Percentiles rank a stretch among this genome's conserved stretches.
These are phyloP conservation scores for Drosophila paracracens DNA, from an alignment of 2,888 invertebrate genomes.

Conservation along the genomic window DNA sequence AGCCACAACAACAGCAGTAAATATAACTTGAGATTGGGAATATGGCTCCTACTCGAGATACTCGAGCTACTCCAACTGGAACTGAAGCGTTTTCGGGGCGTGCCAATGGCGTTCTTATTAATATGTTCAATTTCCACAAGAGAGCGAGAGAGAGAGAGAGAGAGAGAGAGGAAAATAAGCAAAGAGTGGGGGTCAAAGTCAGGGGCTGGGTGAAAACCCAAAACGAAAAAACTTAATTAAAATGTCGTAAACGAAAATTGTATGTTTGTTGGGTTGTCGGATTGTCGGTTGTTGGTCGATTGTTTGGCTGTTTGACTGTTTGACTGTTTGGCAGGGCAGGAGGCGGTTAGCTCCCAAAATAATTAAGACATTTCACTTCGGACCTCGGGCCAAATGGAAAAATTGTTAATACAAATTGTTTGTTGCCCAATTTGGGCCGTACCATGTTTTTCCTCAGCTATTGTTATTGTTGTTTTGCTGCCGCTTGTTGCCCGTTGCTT, in stretches of 20 bases:
- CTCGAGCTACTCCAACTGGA: constrained; percentile 8
- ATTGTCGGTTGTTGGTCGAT: constrained; percentile 43
- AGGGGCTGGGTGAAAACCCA: constrained; percentile 22
- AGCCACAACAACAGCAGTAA: constrained; percentile 9
- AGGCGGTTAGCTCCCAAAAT: constrained; percentile 73
- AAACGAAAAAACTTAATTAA: constrained; percentile 76
- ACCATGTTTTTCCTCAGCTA: constrained; percentile 45
- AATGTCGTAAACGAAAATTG: constrained; percentile 80
- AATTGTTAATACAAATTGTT: constrained; percentile 77
- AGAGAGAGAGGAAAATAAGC: constrained; percentile 4
- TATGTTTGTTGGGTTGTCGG: constrained; percentile 63
- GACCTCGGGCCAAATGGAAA: constrained; percentile 64
- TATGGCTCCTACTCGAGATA: constrained; percentile 15
- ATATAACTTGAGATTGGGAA: constrained; percentile 5
- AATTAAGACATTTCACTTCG: constrained; percentile 78
- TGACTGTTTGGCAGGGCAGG: constrained; percentile 26
- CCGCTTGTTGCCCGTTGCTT: constrained; percentile 32
- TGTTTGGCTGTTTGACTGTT: constrained; percentile 30
- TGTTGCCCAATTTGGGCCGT: constrained; percentile 70
- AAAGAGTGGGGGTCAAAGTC: constrained; percentile 3
- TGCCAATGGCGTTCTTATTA: constrained; percentile 78
- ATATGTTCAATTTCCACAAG: constrained; percentile 72
- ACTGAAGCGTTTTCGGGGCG: constrained; percentile 65
- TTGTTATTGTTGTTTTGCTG: constrained; percentile 36
- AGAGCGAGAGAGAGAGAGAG: background rate